These are phyloP conservation scores for Liparis tanakae DNA, from an alignment of 2,797 vertebrate species.

Conservation along the genomic window DNA sequence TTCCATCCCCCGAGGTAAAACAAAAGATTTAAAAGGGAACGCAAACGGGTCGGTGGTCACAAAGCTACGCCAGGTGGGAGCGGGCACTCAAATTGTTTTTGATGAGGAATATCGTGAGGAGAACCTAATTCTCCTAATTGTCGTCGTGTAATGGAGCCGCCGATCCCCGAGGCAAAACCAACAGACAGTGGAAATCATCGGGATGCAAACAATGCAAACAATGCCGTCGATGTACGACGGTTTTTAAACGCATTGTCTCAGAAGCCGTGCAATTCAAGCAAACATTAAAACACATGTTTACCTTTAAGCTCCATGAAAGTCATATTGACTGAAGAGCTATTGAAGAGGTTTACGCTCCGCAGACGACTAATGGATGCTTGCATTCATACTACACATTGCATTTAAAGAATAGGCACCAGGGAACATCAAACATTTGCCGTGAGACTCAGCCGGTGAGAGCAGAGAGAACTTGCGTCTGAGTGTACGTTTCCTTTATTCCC, in stretches of 20 bases:
- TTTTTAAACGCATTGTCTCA: neutral
- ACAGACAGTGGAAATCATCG: neutral
- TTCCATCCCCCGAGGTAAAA: constrained; percentile 50
- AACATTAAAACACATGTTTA: neutral
- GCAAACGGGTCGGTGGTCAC: constrained; percentile 60
- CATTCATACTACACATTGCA: neutral
- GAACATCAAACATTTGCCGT: neutral
- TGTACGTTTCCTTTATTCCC: constrained; percentile 27
- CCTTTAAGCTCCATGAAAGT: constrained; percentile 3
- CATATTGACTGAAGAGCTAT: neutral
- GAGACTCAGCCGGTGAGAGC: neutral
- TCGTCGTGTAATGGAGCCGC: constrained; percentile 48
- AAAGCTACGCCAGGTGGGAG: constrained; percentile 22
- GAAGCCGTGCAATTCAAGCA: neutral
- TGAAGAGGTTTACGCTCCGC: neutral
- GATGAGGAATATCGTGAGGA: constrained; percentile 51
- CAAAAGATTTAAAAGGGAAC: constrained; percentile 29
- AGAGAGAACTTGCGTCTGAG: constrained; percentile 15
- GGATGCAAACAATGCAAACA: constrained; percentile 10
- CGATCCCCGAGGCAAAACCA: constrained; percentile 34
- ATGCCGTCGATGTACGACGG: neutral
- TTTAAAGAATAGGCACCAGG: constrained; percentile 8
- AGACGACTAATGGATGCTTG: neutral
- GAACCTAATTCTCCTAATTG: constrained; percentile 65
- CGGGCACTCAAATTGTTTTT: constrained; percentile 38